phyloP scores from a whole-genome alignment of 2,888 invertebrate species.

The Trichopria drosophilae region DNA sequence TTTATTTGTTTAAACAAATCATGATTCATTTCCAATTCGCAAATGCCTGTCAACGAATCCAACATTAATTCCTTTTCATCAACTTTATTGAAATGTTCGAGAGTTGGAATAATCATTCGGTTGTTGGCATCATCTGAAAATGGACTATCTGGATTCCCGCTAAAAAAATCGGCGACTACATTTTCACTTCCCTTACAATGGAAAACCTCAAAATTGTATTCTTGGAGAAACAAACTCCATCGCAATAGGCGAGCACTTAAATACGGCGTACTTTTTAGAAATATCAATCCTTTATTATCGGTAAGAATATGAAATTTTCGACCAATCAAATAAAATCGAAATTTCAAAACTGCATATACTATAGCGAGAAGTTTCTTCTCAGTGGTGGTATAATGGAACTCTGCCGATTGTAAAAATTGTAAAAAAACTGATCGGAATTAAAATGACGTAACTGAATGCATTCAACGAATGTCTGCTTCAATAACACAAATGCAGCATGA shows the following conservation, averaged over 20 bases:
- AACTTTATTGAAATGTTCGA: too few relatives aligned
- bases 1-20: too few relatives aligned
- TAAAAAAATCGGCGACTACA: too few relatives aligned
- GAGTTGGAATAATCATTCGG: too few relatives aligned
- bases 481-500: slow-evolving; percentile 12
- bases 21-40: too few relatives aligned
- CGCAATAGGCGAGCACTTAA: slow-evolving; percentile 37
- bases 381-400: slow-evolving; percentile 16
- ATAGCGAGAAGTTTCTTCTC: slow-evolving; percentile 24
- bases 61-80: too few relatives aligned
- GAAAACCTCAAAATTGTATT: too few relatives aligned
- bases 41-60: too few relatives aligned
- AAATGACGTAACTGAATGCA: too few relatives aligned
- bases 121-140: too few relatives aligned
- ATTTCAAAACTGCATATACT: slow-evolving; percentile 21
- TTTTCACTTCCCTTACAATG: too few relatives aligned
- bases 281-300: slow-evolving; percentile 42
- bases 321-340: slow-evolving; percentile 27
- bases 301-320: slow-evolving; percentile 34
- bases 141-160: slow-evolving; percentile 39
- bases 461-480: slow-evolving; percentile 26
- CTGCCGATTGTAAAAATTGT: slow-evolving; percentile 26
- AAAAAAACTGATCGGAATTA: too few relatives aligned
- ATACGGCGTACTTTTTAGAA: slow-evolving; percentile 39
- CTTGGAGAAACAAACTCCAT: slow-evolving; percentile 40